Evolutionary conservation across 2,797 vertebrate species (phyloP).

Genomic region (Myiotriccus ornatus): DNA sequence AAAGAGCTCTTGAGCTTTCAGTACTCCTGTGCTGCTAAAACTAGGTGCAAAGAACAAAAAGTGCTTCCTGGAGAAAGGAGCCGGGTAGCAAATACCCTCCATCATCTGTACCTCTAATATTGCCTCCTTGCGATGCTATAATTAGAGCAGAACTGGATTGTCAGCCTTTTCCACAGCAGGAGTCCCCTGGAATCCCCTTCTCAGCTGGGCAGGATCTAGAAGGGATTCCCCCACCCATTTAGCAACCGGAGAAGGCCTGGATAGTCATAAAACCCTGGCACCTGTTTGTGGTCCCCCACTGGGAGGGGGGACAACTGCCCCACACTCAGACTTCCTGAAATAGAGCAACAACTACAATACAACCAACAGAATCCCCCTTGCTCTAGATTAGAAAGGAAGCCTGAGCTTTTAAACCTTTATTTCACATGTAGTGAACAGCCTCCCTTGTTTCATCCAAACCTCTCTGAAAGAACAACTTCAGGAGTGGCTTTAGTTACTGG

Average conservation of each 20-base stretch:
- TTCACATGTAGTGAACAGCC: background rate
- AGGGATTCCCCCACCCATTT: constrained; percentile 48
- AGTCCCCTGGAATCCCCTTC: constrained; percentile 22
- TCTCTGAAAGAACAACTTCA: background rate
- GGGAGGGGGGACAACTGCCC: constrained; percentile 19
- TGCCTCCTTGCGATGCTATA: background rate
- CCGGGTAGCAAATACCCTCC: background rate
- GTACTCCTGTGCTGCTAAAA: background rate
- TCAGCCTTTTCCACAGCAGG: background rate
- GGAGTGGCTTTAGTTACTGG: background rate
- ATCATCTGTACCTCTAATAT: background rate
- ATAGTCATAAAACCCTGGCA: constrained; percentile 27
- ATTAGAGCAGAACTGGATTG: background rate
- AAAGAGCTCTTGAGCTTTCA: background rate
- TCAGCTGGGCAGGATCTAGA: constrained; percentile 20
- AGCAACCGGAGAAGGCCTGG: constrained; percentile 38
- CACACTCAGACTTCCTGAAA: constrained; percentile 23
- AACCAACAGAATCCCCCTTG: background rate
- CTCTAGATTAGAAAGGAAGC: background rate
- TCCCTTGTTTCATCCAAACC: constrained; percentile 19
- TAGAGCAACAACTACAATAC: background rate
- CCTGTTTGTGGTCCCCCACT: constrained; percentile 40
- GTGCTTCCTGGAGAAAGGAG: background rate
- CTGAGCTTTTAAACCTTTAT: background rate
- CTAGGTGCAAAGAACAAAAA: background rate